These are phyloP conservation scores for Plectus sambesii DNA, from an alignment of 1,140 invertebrate species.

Conservation along the genomic window DNA sequence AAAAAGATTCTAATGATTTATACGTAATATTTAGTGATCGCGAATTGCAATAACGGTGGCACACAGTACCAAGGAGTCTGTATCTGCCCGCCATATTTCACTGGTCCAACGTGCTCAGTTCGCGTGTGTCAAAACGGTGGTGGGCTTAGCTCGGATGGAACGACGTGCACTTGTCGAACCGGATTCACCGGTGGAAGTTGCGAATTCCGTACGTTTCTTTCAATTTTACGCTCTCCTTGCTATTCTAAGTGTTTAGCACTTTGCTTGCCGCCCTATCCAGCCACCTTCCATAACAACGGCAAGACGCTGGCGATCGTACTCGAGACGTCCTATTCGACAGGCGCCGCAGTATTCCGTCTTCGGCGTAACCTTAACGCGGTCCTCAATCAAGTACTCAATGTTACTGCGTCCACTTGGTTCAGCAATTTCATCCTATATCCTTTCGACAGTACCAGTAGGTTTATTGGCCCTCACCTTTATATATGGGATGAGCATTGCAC, in stretches of 20 bases:
- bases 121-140: conserved; percentile 24
- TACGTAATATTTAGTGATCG: too few species aligned
- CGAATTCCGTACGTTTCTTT: conserved; percentile 16
- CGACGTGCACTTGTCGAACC: conserved; percentile 15
- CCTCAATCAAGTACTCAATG: conserved; percentile 9
- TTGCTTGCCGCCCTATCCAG: conserved; percentile 19
- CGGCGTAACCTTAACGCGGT: conserved; percentile 15
- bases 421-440: conserved; percentile 27
- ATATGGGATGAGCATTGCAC: too few species aligned
- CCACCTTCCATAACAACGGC: conserved; percentile 16
- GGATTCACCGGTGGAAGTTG: conserved; percentile 19
- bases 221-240: neutral
- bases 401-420: conserved; percentile 23
- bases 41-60: conserved; percentile 21
- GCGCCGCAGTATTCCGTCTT: conserved; percentile 14
- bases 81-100: conserved; percentile 21
- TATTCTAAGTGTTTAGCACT: conserved; percentile 3
- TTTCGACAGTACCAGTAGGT: conserved; percentile 26
- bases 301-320: conserved; percentile 24
- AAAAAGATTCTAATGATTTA: too few species aligned
- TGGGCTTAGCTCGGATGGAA: conserved; percentile 5
- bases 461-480: neutral
- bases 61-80: conserved; percentile 20
- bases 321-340: conserved; percentile 23
- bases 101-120: conserved; percentile 12